Percentiles rank a stretch among this genome's conserved stretches.
Conservation (phyloP, 37 sponge, comb jelly and placozoan genomes). For the Chondrilla cf. caribensis region DNA sequence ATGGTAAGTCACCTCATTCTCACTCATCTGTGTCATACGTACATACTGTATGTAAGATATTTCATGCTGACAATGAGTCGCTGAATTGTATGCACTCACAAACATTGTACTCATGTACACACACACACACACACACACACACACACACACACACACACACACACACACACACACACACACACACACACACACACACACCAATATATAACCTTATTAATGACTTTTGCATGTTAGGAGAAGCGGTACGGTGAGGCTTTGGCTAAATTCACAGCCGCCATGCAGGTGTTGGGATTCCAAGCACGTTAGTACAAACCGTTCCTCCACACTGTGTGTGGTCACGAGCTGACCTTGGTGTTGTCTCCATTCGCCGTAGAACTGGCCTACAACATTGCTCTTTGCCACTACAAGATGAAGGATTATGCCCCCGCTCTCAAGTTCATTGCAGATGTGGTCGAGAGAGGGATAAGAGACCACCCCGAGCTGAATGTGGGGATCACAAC, state of each 20-base stretch:
- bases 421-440: slow-evolving; percentile 89
- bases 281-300: slow-evolving; percentile 76
- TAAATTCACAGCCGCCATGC: slow-evolving; percentile 77
- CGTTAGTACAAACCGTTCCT: slow-evolving; percentile 33
- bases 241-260: slow-evolving; percentile 79
- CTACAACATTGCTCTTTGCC: slow-evolving; percentile 91
- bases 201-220: too few species aligned
- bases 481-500: slow-evolving; percentile 94
- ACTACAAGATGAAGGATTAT: slow-evolving; percentile 90
- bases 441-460: slow-evolving; percentile 92
- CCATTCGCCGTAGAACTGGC: slow-evolving; percentile 30
- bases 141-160: too few species aligned
- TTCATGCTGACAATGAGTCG: neutral
- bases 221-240: slow-evolving; percentile 68
- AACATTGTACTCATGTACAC: neutral
- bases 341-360: too few species aligned
- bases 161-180: too few species aligned
- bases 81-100: neutral
- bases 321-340: too few species aligned
- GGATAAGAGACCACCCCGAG: slow-evolving; percentile 93
- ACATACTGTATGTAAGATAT: neutral
- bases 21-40: neutral
- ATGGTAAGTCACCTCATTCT: slow-evolving; percentile 27
- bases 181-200: too few species aligned
- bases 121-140: slow-evolving; percentile 12